Evolutionary conservation across 1,140 invertebrate species (phyloP).

Genomic region (Anagrus nilaparvatae): DNA sequence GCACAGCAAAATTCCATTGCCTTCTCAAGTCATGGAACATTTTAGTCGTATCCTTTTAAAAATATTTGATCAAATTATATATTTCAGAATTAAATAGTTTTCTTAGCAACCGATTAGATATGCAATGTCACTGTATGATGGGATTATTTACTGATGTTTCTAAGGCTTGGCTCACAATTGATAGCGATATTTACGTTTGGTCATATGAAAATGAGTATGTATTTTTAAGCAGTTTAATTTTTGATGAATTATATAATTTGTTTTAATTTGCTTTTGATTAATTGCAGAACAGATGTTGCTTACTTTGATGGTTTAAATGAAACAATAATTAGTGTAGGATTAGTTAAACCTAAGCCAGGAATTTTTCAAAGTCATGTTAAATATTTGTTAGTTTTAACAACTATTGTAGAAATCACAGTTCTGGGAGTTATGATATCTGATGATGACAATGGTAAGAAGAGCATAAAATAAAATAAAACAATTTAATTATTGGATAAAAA

Average conservation of each 20-base stretch:
- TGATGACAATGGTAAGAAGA: constrained; percentile 41
- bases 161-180: constrained; percentile 93
- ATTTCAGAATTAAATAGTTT: constrained; percentile 27
- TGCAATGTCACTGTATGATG: constrained; percentile 92
- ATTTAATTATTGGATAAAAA: constrained; percentile 8
- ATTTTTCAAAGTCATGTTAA: constrained; percentile 88
- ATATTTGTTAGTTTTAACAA: constrained; percentile 82
- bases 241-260: constrained; percentile 7
- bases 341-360: constrained; percentile 75
- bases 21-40: constrained; percentile 86
- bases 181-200: constrained; percentile 93
- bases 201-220: constrained; percentile 41
- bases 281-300: constrained; percentile 68
- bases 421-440: constrained; percentile 63
- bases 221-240: neutral
- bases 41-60: constrained; percentile 77
- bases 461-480: constrained; percentile 15
- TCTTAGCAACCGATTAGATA: constrained; percentile 49
- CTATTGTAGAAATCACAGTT: constrained; percentile 86
- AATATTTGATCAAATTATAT: constrained; percentile 26
- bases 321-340: constrained; percentile 77
- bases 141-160: constrained; percentile 92
- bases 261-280: constrained; percentile 3
- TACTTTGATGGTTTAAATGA: constrained; percentile 89
- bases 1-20: constrained; percentile 75